Base-by-base conservation (phyloP, 2,113 vertebrate species). In the Oxyura jamaicensis region DNA sequence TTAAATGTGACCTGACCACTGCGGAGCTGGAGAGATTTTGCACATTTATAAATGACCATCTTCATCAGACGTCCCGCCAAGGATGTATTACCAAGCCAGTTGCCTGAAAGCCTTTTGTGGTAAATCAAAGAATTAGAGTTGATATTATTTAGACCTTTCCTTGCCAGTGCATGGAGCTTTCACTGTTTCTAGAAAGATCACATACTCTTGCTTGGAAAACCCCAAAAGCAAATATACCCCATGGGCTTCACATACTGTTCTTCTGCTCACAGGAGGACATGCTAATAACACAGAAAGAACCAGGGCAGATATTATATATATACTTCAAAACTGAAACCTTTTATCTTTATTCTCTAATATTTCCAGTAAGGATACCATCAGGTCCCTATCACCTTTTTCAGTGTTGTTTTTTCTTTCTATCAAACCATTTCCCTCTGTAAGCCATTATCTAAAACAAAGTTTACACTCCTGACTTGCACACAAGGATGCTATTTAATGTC, bases 371-470 rank as follows among this genome's bases (percentile, higher is more conserved):
- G 36, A 86, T 68, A 53, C 41, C 53, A 69, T 93, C 91, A 96
- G 53, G 35, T 75, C 39, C 73, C 66, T 84, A 52, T 66, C 76
- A 93, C 8, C 6, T 71, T 75, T 88, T 78, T 46, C 44, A 46
- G 33, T 72, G 39, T 48, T 91, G 14, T 39, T 68, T 95, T 85
- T 71, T 85, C 88, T 1, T 88, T 83, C 65, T 84, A 73, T 83
- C 60, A 82, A 84, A 65, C 42, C 76, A 66, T 75, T 19, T 94
- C 23, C 10, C 48, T 91, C n/a, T 88, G 33, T 90, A 95, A 92
- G 69, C 77, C 88, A 86, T 94, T 91, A 94, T 91, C 80, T 88
- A 90, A 96, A 92, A 44, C 65, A 86, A 95, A 95, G 62, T 91
- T 95, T 96, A 90, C 80, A 58, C 18, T 79, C 88, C 66, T 83